Evolutionary conservation across 53 echinoderm and acorn worm species (phyloP), one percentile per base, ranked within the genome.

Genomic region (Zoroaster sp.): DNA sequence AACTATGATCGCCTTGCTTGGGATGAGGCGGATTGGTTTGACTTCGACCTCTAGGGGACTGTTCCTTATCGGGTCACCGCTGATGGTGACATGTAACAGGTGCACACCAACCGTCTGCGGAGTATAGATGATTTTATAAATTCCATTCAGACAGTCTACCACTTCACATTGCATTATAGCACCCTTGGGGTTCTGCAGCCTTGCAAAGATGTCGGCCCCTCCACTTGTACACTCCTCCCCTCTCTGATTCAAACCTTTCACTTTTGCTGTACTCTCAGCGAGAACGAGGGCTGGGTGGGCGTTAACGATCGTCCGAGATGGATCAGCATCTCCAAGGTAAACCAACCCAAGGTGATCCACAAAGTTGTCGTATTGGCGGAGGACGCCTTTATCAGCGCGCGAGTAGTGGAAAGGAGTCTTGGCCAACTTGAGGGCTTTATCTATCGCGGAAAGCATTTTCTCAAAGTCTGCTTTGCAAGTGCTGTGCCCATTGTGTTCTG

Each of bases 291-390:
- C 96, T 13, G 96, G 96, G 36, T 91, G 75, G 45, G 92, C 92
- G 11, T 88, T 92, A 2, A 94, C 92, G 14, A 93, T 92, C 0
- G 92, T 93, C 69, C 93, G 71, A 13, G 96, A 96, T 5, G 96
- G 96, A 55, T 96, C 96, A 0, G 96, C 96, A n/a, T 92, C 94
- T 7, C 96, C 96, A 0, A 90, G 80, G 35, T 96, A 96, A 12
- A 96, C 88, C 91, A 90, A 42, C 1, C 96, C 96, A n/a, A 96
- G 83, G 42, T 87, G 89, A 54, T 90, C 92, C 9, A 96, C 96
- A 35, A 90, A 77, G 38, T 86, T 74, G 20, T 92, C 93, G 67
- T 78, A 96, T 65, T 90, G 90, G 51, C 85, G 88, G 37, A 90
- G 73, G 0, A 88, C 80, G 63, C 76, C 78, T 25, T 75, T 69